Base-by-base conservation (phyloP, 2,888 invertebrate species). In the Adelognathus sp. region DNA sequence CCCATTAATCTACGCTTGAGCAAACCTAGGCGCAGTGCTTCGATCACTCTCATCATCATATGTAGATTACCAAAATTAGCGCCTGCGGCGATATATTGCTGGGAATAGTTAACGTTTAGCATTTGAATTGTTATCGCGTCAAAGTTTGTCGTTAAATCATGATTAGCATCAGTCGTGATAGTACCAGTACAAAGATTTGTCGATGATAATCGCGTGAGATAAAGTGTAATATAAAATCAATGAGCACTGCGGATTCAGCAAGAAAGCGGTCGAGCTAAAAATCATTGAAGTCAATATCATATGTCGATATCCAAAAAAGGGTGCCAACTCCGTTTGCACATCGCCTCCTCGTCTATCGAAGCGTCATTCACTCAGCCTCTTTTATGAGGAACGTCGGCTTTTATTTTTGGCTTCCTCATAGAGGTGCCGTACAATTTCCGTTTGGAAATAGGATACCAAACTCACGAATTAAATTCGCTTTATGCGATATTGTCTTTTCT, bases 41-140 rank as follows among this genome's bases (percentile, higher is more conserved):
- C 16, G 21, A 39, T 14, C 9, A 11, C 44, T 16, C 16, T 14
- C 29, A 11, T 29, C 6, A 1, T 14, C 1, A 14, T 5, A 39
- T 0, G 14, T 14, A 39, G 14, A 39, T 11, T 11, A 29, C 18
- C 11, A 21, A 18, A n/a, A 29, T 41, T 24, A 4, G 33, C 21
- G 18, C 24, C 46, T 33, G n/a, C n/a, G 46, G 24, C 50, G 44
- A n/a, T n/a, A 14, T 50, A 50, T 50, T 50, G 50, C 50, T 33
- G n/a, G 14, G 33, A 66, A 66, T 64, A 64, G 50, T 64, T 46
- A 64, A 64, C 9, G 33, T 36, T 64, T 50, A 33, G 24, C 36
- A 5, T 33, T 7, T 50, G 24, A 46, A 50, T 64, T 50, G 64
- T 50, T 50, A 36, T 64, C 50, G 21, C 52, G 36, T 24, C 33